Evolutionary conservation across 2,113 vertebrate species (phyloP), one percentile per base, ranked within the genome.

Genomic region (Plestiodon gilberti): DNA sequence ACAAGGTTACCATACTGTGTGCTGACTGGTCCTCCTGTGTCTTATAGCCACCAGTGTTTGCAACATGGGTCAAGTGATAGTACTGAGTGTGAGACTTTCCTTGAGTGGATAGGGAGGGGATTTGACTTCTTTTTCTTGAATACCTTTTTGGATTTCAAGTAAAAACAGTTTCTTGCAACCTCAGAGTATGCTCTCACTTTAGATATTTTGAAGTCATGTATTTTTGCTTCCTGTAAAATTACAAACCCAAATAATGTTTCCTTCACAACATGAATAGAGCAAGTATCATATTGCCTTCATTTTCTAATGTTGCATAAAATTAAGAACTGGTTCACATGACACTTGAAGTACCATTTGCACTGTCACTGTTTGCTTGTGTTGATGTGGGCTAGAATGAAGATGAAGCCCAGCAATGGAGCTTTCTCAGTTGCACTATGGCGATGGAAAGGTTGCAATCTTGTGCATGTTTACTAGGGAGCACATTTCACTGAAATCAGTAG

Each of bases 251-350:
- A 40, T 82, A 35, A 33, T 38, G 25, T 40, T 22, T 62, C 25
- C n/a, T n/a, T 83, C 55, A n/a, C 25, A 62, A 40, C 57, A 40
- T 83, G 62, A 30, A 22, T 61, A 74, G 28, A 55, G 25, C 55
- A 15, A 77, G 18, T 40, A 15, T n/a, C 13, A 10, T 7, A 18
- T 75, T 28, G 30, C 57, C 35, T 52, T 57, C 18, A 5, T 23
- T 69, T 81, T 69, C 80, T 81, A 55, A 81, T 81, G 48, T 30
- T 52, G 11, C 67, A 69, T 81, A 33, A 81, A 73, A 22, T 74
- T 74, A 25, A 33, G 6, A 5, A 22, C 33, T 83, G 18, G 33
- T 61, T 83, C 13, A 40, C 28, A 17, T 64, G 59, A 28, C 22
- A 40, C 22, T 40, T 62, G 59, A 74, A 40, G 17, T 64, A 2